These are phyloP conservation scores for Xenops minutus DNA, from an alignment of 2,797 vertebrate species.

Conservation along the genomic window DNA sequence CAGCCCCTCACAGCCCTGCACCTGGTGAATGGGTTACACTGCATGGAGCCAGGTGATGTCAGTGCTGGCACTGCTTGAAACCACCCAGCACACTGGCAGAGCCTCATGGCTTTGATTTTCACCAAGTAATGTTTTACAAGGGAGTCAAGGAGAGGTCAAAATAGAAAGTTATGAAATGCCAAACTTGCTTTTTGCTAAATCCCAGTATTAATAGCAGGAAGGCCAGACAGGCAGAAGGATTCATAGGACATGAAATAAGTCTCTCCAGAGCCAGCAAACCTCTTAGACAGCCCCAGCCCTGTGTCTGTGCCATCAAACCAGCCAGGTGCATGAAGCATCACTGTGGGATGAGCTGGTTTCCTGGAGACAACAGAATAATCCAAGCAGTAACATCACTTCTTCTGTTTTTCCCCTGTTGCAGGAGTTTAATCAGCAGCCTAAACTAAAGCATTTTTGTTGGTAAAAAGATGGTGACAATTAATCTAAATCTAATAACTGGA, in stretches of 20 bases:
- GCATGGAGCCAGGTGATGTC: accelerated
- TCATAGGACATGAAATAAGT: background rate
- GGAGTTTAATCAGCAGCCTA: slow-evolving; percentile 23
- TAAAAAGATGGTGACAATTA: slow-evolving; percentile 22
- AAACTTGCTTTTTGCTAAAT: background rate
- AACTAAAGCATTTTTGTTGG: slow-evolving; percentile 6
- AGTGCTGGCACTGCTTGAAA: background rate
- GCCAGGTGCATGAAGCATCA: background rate
- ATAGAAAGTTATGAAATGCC: background rate
- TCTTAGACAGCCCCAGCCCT: background rate
- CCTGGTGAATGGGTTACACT: background rate
- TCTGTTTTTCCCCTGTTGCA: background rate
- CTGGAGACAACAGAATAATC: background rate
- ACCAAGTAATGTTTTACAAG: background rate
- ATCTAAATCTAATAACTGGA: slow-evolving; percentile 49
- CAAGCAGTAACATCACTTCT: background rate
- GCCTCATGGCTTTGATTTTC: background rate
- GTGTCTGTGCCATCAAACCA: background rate
- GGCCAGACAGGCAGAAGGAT: background rate
- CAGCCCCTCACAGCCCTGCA: accelerated
- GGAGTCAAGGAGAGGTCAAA: background rate
- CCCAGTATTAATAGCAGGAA: accelerated
- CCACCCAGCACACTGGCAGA: accelerated
- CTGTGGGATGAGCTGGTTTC: background rate
- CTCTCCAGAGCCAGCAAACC: background rate